Percentiles rank a stretch among this genome's conserved stretches.
Evolutionary conservation across 2,113 vertebrate genomes (phyloP).

Genomic region (Takifugu bimaculatus): DNA sequence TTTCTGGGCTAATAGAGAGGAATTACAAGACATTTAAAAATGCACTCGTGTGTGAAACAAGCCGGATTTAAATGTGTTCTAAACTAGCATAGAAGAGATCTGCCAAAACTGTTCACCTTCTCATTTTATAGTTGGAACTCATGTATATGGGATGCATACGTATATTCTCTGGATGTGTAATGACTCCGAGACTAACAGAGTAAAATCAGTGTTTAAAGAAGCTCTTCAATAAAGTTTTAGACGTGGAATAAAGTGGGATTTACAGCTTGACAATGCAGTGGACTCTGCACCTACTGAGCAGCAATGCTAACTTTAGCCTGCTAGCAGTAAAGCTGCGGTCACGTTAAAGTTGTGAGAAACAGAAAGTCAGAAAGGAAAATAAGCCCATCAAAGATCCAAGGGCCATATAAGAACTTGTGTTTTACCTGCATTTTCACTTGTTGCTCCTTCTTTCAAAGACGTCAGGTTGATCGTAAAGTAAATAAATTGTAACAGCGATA

Average conservation of each 20-base stretch:
- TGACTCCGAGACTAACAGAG: background rate
- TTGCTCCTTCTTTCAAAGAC: background rate
- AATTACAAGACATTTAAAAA: background rate
- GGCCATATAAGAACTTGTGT: background rate
- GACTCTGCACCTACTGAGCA: conserved; percentile 39
- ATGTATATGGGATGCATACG: background rate
- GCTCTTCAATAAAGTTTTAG: conserved; percentile 6
- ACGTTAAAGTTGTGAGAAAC: background rate
- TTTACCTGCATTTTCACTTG: conserved; percentile 47
- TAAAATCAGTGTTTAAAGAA: conserved; percentile 9
- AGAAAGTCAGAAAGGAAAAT: background rate
- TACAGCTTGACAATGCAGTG: conserved; percentile 5
- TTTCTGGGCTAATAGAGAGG: conserved; percentile 59
- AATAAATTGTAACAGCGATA: background rate
- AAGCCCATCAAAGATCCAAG: background rate
- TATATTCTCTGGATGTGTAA: background rate
- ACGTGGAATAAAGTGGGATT: background rate
- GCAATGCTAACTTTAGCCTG: background rate
- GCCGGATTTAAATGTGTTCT: background rate
- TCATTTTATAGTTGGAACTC: background rate
- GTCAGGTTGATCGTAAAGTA: background rate
- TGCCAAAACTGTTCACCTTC: background rate
- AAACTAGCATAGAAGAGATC: background rate
- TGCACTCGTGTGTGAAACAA: background rate
- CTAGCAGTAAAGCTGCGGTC: background rate